Percentiles rank a stretch among this genome's conserved stretches.
phyloP scores from a whole-genome alignment of 2,797 vertebrate species.

The Crypturellus tataupa region DNA sequence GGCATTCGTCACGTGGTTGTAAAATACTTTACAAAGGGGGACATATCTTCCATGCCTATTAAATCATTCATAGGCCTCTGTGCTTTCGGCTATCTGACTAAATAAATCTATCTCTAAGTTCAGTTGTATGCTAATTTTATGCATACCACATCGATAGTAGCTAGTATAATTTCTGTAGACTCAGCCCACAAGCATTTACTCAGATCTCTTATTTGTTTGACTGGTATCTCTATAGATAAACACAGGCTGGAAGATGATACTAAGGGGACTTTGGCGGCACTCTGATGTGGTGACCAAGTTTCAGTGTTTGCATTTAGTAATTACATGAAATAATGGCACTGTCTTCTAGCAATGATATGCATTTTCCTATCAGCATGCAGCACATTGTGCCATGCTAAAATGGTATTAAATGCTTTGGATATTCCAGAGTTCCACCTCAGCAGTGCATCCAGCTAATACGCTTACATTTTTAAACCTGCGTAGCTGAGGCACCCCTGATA shows the following conservation, averaged over 20 bases:
- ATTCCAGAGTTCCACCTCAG: background rate
- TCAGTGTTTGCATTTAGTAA: background rate
- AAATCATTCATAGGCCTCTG: background rate
- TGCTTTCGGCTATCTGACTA: background rate
- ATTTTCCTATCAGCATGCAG: background rate
- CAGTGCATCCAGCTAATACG: rapidly evolving
- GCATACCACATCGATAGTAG: background rate
- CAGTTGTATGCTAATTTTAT: background rate
- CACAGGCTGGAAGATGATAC: background rate
- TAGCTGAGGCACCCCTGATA: background rate
- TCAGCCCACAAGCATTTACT: background rate
- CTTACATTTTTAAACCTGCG: background rate
- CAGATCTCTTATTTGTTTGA: background rate
- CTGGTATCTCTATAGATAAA: background rate
- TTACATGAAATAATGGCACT: background rate
- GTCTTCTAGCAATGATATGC: background rate
- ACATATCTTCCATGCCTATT: background rate
- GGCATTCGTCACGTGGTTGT: background rate
- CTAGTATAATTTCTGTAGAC: background rate
- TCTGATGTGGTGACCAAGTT: background rate
- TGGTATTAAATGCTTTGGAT: background rate
- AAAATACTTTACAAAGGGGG: background rate
- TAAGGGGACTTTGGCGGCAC: background rate
- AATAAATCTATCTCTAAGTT: background rate
- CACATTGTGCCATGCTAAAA: background rate